Evolutionary conservation across 2,113 vertebrate species (phyloP).

Genomic region (Cinclus mexicanus): DNA sequence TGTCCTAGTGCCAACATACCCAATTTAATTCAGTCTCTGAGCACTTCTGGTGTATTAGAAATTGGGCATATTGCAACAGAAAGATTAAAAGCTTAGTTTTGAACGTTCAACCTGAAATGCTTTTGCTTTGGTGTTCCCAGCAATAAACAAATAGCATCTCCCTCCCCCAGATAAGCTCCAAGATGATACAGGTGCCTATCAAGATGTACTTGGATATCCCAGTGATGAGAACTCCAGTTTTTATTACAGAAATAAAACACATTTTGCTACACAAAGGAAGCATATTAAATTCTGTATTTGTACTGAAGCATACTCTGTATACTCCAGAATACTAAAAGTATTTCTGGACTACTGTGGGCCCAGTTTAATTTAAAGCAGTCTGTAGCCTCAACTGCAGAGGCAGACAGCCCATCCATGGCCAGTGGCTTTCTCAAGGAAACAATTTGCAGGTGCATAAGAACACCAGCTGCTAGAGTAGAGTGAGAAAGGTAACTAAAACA

Average conservation of each 20-base stretch:
- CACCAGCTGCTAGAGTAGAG: not conserved
- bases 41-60: not conserved
- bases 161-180: not conserved
- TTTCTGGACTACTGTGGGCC: not conserved
- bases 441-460: not conserved
- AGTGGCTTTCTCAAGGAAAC: not conserved
- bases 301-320: not conserved
- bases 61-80: not conserved
- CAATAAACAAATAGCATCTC: not conserved
- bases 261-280: not conserved
- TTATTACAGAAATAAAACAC: not conserved
- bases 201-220: not conserved
- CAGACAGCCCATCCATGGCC: not conserved
- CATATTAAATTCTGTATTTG: not conserved
- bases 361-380: not conserved
- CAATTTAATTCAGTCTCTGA: not conserved
- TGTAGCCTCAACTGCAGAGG: not conserved
- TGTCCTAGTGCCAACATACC: not conserved
- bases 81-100: constrained; percentile 7
- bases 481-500: not conserved
- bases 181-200: not conserved
- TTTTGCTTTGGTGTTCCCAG: not conserved
- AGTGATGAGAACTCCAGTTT: not conserved
- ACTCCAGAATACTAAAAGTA: not conserved
- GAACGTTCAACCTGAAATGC: not conserved